Evolutionary conservation across 2,888 invertebrate species (phyloP).

Genomic region (Argyresthia albistria): DNA sequence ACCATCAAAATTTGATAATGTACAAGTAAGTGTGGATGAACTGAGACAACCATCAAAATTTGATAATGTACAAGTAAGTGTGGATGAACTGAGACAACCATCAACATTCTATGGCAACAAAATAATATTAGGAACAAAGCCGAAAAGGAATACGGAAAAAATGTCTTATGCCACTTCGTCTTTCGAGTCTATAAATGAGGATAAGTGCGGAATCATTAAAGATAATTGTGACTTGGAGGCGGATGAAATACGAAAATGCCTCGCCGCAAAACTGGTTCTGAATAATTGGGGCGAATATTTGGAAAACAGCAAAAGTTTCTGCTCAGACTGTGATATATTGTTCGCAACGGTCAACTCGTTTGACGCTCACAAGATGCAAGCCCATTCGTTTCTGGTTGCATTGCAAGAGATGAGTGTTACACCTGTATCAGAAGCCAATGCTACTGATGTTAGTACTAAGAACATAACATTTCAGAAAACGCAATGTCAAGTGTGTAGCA

Average conservation of each 20-base stretch:
- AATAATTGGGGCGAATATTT: conserved; percentile 28
- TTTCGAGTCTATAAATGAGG: conserved; percentile 23
- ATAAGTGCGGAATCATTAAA: background rate
- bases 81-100: background rate
- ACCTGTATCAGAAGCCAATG: no score
- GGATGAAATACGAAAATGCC: conserved; percentile 9
- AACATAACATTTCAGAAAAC: no score
- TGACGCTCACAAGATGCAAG: conserved; percentile 32
- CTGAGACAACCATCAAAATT: no score
- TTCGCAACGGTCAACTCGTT: conserved; percentile 34
- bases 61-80: no score
- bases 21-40: no score
- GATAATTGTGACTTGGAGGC: background rate
- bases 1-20: no score
- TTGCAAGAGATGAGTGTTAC: conserved; percentile 7
- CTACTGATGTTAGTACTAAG: no score
- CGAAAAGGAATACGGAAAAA: background rate
- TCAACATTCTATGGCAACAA: background rate
- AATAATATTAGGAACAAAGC: background rate
- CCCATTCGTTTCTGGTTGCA: conserved; percentile 32
- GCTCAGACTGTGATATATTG: conserved; percentile 25
- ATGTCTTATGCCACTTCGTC: conserved; percentile 9
- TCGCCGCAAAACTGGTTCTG: conserved; percentile 15
- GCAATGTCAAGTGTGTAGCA: no score
- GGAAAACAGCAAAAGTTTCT: conserved; percentile 22